Conservation (phyloP, 2,888 invertebrate species). For the Cantharis lateralis region DNA sequence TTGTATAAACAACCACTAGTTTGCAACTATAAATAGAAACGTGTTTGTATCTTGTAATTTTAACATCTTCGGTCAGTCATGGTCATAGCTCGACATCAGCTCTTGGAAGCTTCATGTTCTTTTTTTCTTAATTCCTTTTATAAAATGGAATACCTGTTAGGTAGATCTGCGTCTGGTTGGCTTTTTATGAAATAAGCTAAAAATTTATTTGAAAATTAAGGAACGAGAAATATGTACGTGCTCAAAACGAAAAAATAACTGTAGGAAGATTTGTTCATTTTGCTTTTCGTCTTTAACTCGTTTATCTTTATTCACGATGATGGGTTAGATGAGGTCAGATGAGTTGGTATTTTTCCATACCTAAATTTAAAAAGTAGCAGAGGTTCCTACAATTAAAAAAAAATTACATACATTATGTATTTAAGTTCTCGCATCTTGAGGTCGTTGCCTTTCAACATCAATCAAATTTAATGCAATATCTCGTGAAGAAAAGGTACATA, state of each 20-base stretch:
- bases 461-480: conserved; percentile 4
- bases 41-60: conserved; percentile 31
- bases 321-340: background rate
- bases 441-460: conserved; percentile 17
- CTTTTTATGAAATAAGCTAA: background rate
- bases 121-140: background rate
- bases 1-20: conserved; percentile 30
- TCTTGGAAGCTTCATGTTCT: conserved; percentile 7
- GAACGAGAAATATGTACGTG: background rate
- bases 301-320: background rate
- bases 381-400: conserved; percentile 1
- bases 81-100: conserved; percentile 19
- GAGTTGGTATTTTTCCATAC: background rate
- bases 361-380: conserved; percentile 1
- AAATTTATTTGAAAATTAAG: background rate
- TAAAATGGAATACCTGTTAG: background rate
- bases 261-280: background rate
- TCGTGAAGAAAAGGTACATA: background rate
- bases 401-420: background rate
- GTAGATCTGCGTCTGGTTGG: background rate
- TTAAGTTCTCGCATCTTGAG: background rate
- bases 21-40: conserved; percentile 33
- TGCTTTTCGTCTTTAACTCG: background rate
- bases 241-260: background rate
- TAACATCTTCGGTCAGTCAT: conserved; percentile 31